These are phyloP conservation scores for Choreutis nemorana DNA, from an alignment of 2,888 invertebrate genomes.

Conservation along the genomic window DNA sequence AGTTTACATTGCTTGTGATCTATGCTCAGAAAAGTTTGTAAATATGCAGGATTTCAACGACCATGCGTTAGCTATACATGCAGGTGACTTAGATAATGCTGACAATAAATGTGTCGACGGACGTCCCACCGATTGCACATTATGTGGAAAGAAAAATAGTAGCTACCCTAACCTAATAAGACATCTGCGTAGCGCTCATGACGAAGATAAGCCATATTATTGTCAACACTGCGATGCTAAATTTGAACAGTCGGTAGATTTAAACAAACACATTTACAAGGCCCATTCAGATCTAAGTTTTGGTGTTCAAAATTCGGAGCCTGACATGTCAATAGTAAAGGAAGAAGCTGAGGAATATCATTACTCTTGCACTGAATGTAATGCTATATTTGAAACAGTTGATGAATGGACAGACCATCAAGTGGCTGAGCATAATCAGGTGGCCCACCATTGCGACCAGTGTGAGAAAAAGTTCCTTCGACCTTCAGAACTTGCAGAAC, in stretches of 20 bases:
- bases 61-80: conserved; percentile 52
- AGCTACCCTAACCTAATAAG: conserved; percentile 66
- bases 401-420: conserved; percentile 68
- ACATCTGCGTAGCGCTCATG: conserved; percentile 60
- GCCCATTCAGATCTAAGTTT: conserved; percentile 59
- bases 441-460: conserved; percentile 66
- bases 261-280: conserved; percentile 67
- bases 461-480: conserved; percentile 70
- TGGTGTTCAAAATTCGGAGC: conserved; percentile 28
- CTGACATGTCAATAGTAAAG: conserved; percentile 54
- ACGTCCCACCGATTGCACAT: conserved; percentile 57
- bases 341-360: conserved; percentile 61
- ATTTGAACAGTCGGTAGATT: conserved; percentile 60
- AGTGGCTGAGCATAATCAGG: conserved; percentile 61
- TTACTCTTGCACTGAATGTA: conserved; percentile 69
- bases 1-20: conserved; percentile 62
- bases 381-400: conserved; percentile 63
- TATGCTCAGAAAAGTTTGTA: conserved; percentile 51
- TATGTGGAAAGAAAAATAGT: conserved; percentile 63
- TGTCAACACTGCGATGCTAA: conserved; percentile 68
- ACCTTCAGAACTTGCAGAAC: conserved; percentile 69
- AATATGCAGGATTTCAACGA: conserved; percentile 57
- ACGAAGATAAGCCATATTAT: conserved; percentile 57
- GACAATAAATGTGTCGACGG: conserved; percentile 55
- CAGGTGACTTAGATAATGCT: conserved; percentile 44